These are phyloP conservation scores for Bugulina stolonifera DNA, from an alignment of 2,888 invertebrate genomes.

Conservation along the genomic window DNA sequence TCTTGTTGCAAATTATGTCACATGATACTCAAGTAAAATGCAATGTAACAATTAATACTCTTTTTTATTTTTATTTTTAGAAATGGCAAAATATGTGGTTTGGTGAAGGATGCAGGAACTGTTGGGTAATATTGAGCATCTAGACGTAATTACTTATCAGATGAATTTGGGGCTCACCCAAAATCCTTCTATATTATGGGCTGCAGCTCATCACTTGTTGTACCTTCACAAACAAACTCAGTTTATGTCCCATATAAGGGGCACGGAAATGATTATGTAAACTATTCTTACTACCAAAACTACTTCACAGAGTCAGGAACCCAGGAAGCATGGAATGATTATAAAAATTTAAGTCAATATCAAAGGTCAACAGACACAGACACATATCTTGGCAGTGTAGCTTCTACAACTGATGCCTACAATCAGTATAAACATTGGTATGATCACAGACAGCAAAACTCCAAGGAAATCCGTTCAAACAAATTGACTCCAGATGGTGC, in stretches of 20 bases:
- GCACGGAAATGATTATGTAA: background rate
- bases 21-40: no score
- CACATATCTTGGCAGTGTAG: no score
- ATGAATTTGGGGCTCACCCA: no score
- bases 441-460: background rate
- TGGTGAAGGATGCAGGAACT: no score
- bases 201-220: background rate
- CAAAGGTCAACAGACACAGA: no score
- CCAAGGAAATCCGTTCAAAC: background rate
- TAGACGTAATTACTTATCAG: no score
- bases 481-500: background rate
- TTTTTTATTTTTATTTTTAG: no score
- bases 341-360: background rate
- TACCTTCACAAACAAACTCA: background rate
- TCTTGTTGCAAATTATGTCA: no score
- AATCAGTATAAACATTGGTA: conserved; percentile 12
- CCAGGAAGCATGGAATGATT: conserved; percentile 9
- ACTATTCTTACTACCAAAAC: background rate
- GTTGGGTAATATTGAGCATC: no score
- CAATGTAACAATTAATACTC: no score
- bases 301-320: background rate
- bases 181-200: no score
- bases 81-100: no score
- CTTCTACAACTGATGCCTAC: background rate
- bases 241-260: background rate